Evolutionary conservation across 2,888 invertebrate genomes (phyloP).

Genomic region (Epinotia ramella): DNA sequence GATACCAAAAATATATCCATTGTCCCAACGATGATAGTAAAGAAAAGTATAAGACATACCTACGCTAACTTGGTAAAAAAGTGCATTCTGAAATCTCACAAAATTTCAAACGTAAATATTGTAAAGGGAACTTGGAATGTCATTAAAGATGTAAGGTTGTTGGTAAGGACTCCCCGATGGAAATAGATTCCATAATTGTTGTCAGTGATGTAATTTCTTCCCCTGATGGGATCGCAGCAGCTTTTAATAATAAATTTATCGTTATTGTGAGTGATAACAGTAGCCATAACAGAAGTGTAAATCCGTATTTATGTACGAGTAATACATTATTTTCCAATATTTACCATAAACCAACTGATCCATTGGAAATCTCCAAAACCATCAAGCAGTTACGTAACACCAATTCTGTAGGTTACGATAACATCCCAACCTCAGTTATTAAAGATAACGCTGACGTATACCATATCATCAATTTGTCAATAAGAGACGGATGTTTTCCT

Average conservation of each 20-base stretch:
- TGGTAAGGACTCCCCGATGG: neutral
- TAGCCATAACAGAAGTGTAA: neutral
- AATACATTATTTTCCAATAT: neutral
- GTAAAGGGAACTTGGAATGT: neutral
- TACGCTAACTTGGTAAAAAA: neutral
- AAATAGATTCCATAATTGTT: neutral
- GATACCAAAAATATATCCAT: neutral
- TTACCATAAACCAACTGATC: neutral
- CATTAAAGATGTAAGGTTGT: neutral
- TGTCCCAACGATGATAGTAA: neutral
- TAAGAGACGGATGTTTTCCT: too few species aligned
- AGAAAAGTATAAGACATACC: slow-evolving; percentile 1
- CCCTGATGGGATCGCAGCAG: neutral
- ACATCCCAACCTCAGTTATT: too few species aligned
- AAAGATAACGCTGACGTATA: too few species aligned
- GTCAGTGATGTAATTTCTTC: neutral
- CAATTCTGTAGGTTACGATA: neutral
- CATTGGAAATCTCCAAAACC: neutral
- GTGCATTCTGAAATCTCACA: neutral
- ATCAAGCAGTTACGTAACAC: neutral
- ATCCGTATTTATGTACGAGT: neutral
- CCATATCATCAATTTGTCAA: too few species aligned
- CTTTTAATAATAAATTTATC: neutral
- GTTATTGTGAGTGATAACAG: neutral
- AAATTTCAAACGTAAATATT: slow-evolving; percentile 1